Evolutionary conservation across 2,113 vertebrate genomes (phyloP), one percentile per base, ranked within the genome.

Genomic region (Pelobates fuscus): DNA sequence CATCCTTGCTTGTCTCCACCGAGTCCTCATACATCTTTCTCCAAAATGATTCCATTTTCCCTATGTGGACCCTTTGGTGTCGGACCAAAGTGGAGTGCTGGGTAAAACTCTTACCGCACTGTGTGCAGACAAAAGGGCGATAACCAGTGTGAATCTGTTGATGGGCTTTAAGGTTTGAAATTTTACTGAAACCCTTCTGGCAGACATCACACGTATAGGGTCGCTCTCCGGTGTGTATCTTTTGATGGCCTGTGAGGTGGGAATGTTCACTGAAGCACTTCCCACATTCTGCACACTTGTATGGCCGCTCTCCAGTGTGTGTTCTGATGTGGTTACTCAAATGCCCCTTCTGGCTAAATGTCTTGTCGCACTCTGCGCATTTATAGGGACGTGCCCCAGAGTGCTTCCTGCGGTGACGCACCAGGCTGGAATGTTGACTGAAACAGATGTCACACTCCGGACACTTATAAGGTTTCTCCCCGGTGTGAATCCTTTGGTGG

Each of bases 381-480:
- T 67, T 59, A 54, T 67, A 75, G 0, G 72, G 72, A 5, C 72
- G 52, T 0, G 72, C 72, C 2, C 72, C 72, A 0, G 72, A 75
- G n/a, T 75, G 72, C 29, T 75, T 75, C 11, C 72, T 37, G 6
- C 72, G 72, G 14, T 75, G 72, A 10, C 72, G 63, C 52, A 75
- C 72, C 14, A 75, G 24, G 72, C 72, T 75, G 32, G 72, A 75
- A n/a, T 75, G 72, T 17, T 75, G 72, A 37, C 72, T 75, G 55
- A 75, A 75, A 21, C 72, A 75, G 37, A 75, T 27, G 0, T 59
- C 72, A 3, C 72, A 75, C 41, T 75, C 72, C 1, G 72, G 72
- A 54, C 72, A 75, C 54, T 75, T 75, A 63, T 75, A 75, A 2
- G 71, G 71, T 8, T 75, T 75, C 71, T 75, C 71, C n/a, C 71